phyloP scores from a whole-genome alignment of 2,888 invertebrate genomes.

The Dasypolia templi region DNA sequence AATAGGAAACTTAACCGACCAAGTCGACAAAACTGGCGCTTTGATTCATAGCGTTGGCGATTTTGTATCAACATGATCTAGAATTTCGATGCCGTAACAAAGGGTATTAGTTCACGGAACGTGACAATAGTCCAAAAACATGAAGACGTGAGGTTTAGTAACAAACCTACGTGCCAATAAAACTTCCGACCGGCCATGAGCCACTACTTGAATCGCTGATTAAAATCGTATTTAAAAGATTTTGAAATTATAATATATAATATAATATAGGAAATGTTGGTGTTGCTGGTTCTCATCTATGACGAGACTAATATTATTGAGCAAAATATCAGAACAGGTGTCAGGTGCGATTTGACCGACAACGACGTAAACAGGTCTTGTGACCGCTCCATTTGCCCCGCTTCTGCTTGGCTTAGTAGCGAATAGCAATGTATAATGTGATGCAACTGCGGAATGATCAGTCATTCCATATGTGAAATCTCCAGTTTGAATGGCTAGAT shows the following conservation, averaged over 20 bases:
- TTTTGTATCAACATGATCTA: slow-evolving; percentile 69
- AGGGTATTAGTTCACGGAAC: slow-evolving; percentile 77
- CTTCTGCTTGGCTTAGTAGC: slow-evolving; percentile 73
- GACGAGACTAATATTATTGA: slow-evolving; percentile 8
- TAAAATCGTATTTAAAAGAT: slow-evolving; percentile 21
- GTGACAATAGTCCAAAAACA: slow-evolving; percentile 81
- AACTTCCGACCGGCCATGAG: slow-evolving; percentile 42
- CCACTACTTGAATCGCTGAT: slow-evolving; percentile 40
- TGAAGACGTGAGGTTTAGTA: slow-evolving; percentile 77
- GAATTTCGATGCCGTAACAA: slow-evolving; percentile 69
- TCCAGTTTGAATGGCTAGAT: slow-evolving; percentile 70
- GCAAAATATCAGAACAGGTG: slow-evolving; percentile 59
- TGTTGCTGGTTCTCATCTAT: background rate
- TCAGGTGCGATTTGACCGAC: slow-evolving; percentile 57
- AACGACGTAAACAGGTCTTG: slow-evolving; percentile 66
- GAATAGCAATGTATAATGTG: slow-evolving; percentile 71
- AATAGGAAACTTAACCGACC: slow-evolving; percentile 59
- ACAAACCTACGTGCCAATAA: slow-evolving; percentile 76
- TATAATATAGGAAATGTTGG: background rate
- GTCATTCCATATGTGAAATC: slow-evolving; percentile 81
- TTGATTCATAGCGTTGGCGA: slow-evolving; percentile 28
- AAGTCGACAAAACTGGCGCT: slow-evolving; percentile 37
- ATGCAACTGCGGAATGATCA: slow-evolving; percentile 80
- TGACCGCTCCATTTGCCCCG: slow-evolving; percentile 68
- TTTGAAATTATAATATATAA: too few relatives aligned